Base-by-base conservation (phyloP, 1,140 invertebrate species). In the Papilio xuthus region DNA sequence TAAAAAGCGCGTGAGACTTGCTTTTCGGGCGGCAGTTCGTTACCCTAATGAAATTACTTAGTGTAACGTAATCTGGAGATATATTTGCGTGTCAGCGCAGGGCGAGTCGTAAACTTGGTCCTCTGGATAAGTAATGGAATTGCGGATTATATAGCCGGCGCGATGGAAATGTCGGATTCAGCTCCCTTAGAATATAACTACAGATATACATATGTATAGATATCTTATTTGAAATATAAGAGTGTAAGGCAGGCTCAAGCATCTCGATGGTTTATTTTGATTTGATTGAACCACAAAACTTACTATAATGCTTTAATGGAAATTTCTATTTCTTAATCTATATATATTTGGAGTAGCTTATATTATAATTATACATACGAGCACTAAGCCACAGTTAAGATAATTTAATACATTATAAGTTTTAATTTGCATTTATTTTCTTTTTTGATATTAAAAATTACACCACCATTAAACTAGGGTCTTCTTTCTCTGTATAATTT, bases 51-150 rank as follows among this genome's bases (percentile, higher is more conserved):
- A 42, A 78, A 72, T 78, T 78, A 71, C 77, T 77, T 73, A 79
- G 78, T 79, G 70, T 74, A 77, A 50, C 44, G 53, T 12, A 70
- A 73, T 23, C 78, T 77, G 53, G 44, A 67, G 73, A 69, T 44
- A 81, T 50, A 78, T 75, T 80, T 79, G 75, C 79, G 78, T 79
- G 67, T 70, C 60, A 50, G 80, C 71, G 77, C 69, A 70, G 56
- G 60, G 75, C 69, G 26, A 28, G 74, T 67, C 74, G 42, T 84
- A 85, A 86, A 86, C 75, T 71, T 77, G 79, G 77, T 20, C 18
- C 67, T 28, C 76, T 69, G 76, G 83, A 80, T 82, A 83, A 80
- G 75, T 85, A 88, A 88, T 86, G 83, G 82, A 84, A 85, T 86
- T 84, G 83, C 84, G 82, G 81, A 84, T 83, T 84, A 83, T 82